Conservation (phyloP, 2,113 vertebrate genomes). For the Crotalus viridis region DNA sequence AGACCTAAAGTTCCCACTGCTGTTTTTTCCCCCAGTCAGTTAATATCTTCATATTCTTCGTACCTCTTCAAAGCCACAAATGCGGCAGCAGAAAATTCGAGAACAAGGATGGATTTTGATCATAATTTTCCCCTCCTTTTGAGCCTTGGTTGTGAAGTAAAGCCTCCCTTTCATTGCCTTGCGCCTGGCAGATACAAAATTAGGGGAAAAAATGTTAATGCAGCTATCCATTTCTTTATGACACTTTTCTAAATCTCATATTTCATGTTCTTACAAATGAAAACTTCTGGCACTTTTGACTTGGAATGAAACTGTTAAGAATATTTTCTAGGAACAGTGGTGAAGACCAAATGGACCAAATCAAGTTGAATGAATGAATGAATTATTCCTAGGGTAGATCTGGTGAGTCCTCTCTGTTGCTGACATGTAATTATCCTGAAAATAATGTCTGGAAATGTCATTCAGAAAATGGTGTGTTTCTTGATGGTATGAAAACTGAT, state of each 20-base stretch:
- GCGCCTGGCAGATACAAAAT: conserved; percentile 68
- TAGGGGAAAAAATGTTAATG: neutral
- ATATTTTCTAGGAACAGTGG: neutral
- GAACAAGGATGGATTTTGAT: conserved; percentile 90
- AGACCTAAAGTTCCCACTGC: neutral
- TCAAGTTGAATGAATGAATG: neutral
- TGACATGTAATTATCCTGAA: neutral
- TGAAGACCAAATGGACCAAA: neutral
- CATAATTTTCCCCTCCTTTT: conserved; percentile 90
- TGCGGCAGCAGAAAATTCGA: conserved; percentile 86
- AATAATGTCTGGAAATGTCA: neutral
- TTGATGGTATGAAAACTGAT: neutral
- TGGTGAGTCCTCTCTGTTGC: neutral
- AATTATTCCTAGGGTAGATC: neutral
- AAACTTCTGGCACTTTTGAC: neutral
- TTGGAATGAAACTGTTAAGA: neutral
- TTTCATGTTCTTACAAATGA: neutral
- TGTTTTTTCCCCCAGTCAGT: neutral
- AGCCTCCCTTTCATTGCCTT: conserved; percentile 94
- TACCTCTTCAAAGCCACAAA: conserved; percentile 92
- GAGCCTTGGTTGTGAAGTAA: conserved; percentile 88
- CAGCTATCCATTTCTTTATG: neutral
- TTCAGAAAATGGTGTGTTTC: neutral
- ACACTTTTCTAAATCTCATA: neutral
- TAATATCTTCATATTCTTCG: neutral